Conservation (phyloP, 2,888 invertebrate genomes). For the Nomada fabriciana region DNA sequence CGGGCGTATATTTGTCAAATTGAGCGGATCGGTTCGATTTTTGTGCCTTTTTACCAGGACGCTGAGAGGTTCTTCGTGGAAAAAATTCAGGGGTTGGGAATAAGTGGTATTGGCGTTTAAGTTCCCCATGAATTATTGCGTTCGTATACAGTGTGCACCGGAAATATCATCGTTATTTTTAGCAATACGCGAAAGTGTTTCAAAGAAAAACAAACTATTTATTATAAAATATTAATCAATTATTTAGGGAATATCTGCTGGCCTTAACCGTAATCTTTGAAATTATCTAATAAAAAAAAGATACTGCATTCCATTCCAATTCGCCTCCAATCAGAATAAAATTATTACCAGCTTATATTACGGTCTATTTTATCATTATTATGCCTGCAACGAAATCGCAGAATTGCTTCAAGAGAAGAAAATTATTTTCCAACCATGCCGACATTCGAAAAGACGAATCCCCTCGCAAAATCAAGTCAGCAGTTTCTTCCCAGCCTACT, state of each 20-base stretch:
- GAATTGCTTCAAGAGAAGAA: neutral
- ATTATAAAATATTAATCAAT: neutral
- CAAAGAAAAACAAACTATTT: neutral
- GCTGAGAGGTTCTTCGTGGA: neutral
- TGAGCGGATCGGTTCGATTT: constrained; percentile 18
- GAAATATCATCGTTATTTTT: no score
- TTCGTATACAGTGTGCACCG: neutral
- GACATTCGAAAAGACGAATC: neutral
- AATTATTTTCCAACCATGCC: neutral
- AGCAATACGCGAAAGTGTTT: no score
- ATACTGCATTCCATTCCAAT: no score
- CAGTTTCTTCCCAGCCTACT: neutral
- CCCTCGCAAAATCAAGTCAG: neutral
- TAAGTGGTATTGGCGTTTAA: neutral
- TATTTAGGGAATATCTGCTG: no score
- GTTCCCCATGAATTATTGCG: neutral
- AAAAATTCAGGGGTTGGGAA: neutral
- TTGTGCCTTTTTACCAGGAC: neutral
- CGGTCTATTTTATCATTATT: no score
- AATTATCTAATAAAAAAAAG: no score
- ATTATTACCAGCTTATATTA: no score
- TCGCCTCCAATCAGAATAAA: no score
- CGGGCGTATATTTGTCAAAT: constrained; percentile 10
- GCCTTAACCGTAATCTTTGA: no score
- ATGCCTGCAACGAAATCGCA: no score